Evolutionary conservation across 2,888 invertebrate genomes (phyloP), one percentile per base, ranked within the genome.

Genomic region (Agrenia bidenticulata): DNA sequence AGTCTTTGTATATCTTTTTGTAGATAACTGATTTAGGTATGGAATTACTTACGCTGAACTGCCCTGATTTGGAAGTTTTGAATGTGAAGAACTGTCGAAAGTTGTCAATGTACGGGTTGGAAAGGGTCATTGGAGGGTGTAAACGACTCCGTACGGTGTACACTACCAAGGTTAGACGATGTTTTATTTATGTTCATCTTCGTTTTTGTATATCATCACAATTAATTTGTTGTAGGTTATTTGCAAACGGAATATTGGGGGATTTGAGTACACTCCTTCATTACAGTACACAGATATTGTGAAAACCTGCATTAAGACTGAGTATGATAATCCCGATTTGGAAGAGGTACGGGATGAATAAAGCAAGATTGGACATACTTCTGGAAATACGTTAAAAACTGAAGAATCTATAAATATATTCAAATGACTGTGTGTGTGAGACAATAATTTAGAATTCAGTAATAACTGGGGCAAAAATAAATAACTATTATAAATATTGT

Each of bases 81-180:
- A 51, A 51, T 24, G 24, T 51, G 23, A 51, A 51, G 51, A 11
- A 51, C 24, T 13, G 13, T 7, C 51, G 51, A 7, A 51, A 23
- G 24, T 13, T 51, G 7, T 23, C 51, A 9, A 13, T 15, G 51
- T 21, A 23, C 24, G 51, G 51, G 24, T 23, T 51, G 51, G 19
- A 24, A 19, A 5, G 23, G 9, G 13, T 51, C 2, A 24, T 51
- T 51, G 5, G 23, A 4, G 13, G 24, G 51, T 51, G 51, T 15
- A 21, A 15, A 23, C 9, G 23, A 13, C 21, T 51, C 15, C 21
- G 24, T 13, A 51, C 23, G 2, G 7, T 51, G 5, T 51, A 51
- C 23, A 23, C 51, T 11, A 51, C 51, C 9, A 11, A 15, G 45
- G 45, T 45, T 17, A 5, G 15, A 7, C 39, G 7, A 7, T 39